Evolutionary conservation across 2,113 vertebrate species (phyloP), one percentile per base, ranked within the genome.

Genomic region (Ariopsis seemanni): DNA sequence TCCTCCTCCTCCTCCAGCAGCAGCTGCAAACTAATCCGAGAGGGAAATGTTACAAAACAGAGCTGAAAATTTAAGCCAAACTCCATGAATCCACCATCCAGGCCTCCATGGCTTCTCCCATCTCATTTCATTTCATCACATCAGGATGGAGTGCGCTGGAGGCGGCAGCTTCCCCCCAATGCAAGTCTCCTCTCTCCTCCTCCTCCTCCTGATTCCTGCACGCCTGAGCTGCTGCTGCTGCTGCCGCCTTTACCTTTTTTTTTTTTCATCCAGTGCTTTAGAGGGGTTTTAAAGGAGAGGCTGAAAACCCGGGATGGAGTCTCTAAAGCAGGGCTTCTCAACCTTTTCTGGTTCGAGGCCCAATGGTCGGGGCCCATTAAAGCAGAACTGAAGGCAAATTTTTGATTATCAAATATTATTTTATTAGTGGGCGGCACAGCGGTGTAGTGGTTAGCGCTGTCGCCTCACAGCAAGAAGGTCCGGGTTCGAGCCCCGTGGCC

Each of bases 11-110:
- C n/a, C n/a, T n/a, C n/a, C 78, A 20, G 14, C 15, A 20, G 15
- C 93, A 60, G 86, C 27, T 60, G 92, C 93, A 92, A 53, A 82
- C 86, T 90, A 80, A 87, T 91, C 85, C 87, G 88, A 86, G 82
- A 27, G 67, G 50, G 5, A 60, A 58, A 15, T 48, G 71, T 57
- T 7, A 93, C 89, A 92, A 91, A 90, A 92, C 92, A 89, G 90
- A 52, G 89, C 90, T 91, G 93, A 91, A 86, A 92, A 90, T 91
- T 90, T 93, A 95, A 94, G 95, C 94, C 94, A 93, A 95, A 94
- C 93, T 95, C 95, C 93, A 95, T 92, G 89, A 92, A 87, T 92
- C 94, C 93, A 94, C 93, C 93, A 93, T 93, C 92, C 94, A 91
- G 93, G 91, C 93, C 94, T 94, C 94, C 95, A 95, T 96, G 92